Evolutionary conservation across 1,140 invertebrate genomes (phyloP), one percentile per base, ranked within the genome.

Genomic region (Polyergus mexicanus): DNA sequence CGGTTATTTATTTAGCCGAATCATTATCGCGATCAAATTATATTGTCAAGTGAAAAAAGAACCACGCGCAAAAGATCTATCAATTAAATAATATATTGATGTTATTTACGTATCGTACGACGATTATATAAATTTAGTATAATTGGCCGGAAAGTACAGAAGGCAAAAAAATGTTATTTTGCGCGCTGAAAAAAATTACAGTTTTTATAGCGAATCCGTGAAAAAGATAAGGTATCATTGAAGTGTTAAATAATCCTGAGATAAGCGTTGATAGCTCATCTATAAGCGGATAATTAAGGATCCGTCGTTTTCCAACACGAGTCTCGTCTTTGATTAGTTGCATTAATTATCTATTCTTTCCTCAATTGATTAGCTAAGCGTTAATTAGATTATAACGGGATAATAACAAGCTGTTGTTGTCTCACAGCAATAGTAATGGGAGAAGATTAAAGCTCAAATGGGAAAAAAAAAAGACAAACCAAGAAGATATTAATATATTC

Each of bases 161-260:
- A 58, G n/a, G n/a, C 51, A 72, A 72, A 81, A 69, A 41, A 58
- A 44, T 58, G 22, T 22, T 71, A 71, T 19, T 54, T 80, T 65
- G 38, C 8, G 13, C 35, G 11, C 35, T 72, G 51, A 35, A 71
- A 81, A 81, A 71, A 65, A 80, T 80, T 80, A 54, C 22, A 80
- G 44, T 44, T 68, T 51, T 78, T 2, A 32, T 51, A 44, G 32
- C 44, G 65, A 44, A 68, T 80, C 47, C 25, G 11, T 25, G 25
- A 44, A 81, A 71, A 78, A 66, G 19, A 68, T 68, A 19, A 38
- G 51, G 71, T 80, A 80, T 80, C 47, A 80, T 54, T 8, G 28
- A 80, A 2, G 10, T 51, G 41, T 78, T 77, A 77, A 77, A 78
- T 78, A 78, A 66, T 78, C 60, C 19, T 44, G 28, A 41, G 62